Conservation (phyloP, 2,888 invertebrate species). For the Chymomyza fuscimana region DNA sequence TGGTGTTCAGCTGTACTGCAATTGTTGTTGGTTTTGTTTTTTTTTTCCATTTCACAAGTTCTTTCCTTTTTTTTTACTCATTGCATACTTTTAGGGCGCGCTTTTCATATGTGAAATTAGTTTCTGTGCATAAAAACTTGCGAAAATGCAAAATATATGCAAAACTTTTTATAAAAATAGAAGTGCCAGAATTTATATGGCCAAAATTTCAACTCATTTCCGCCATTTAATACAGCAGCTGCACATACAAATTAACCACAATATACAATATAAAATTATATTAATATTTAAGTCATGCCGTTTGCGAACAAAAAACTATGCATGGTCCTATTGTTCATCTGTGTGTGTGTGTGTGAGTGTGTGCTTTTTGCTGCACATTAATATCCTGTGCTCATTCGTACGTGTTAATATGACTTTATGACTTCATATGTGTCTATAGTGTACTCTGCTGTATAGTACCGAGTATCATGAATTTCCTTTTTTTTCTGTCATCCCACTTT, state of each 20-base stretch:
- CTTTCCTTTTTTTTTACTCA: conserved; percentile 22
- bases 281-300: conserved; percentile 45
- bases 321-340: background rate
- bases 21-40: conserved; percentile 32
- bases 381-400: conserved; percentile 78
- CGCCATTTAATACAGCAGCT: conserved; percentile 21
- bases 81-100: conserved; percentile 32
- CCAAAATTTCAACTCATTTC: conserved; percentile 55
- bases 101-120: conserved; percentile 35
- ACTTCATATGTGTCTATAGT: conserved; percentile 74
- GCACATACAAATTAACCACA: conserved; percentile 62
- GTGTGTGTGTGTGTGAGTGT: conserved; percentile 29
- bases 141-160: conserved; percentile 10
- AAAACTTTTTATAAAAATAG: conserved; percentile 32
- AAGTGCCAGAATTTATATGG: conserved; percentile 20
- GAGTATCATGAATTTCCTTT: conserved; percentile 4
- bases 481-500: conserved; percentile 58
- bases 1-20: conserved; percentile 42
- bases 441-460: background rate
- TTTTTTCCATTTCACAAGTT: conserved; percentile 56
- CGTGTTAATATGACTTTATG: conserved; percentile 80
- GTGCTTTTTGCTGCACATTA: conserved; percentile 61
- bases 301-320: background rate
- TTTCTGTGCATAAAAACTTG: conserved; percentile 17
- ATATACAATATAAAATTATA: conserved; percentile 64